A percentile compares a stretch with the other conserved stretches of the same genome.
Evolutionary conservation across 64 coral and sea anemone genomes (phyloP).

Genomic region (Pocillopora damicornis): DNA sequence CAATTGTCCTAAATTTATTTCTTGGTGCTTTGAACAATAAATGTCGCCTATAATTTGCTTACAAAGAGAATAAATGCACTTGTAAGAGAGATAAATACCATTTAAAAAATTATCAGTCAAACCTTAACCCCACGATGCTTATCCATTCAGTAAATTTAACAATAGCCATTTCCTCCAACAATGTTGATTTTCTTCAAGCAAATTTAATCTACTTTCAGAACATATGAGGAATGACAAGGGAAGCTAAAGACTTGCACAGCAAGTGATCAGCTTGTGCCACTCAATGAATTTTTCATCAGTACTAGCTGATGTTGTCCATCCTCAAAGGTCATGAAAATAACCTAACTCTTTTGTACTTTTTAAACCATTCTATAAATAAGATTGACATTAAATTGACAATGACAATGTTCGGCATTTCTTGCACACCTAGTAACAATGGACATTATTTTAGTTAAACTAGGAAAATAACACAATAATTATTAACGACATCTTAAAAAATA

Average conservation of each 20-base stretch:
- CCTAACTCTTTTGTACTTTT: background rate
- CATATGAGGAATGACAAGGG: background rate
- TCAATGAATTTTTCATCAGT: background rate
- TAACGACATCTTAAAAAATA: background rate
- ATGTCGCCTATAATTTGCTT: too few species aligned
- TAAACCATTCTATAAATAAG: slow-evolving; percentile 34
- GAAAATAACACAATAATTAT: background rate
- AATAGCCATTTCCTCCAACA: background rate
- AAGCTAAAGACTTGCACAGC: slow-evolving; percentile 12
- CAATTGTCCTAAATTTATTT: too few species aligned
- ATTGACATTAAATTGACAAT: background rate
- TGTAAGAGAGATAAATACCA: too few species aligned
- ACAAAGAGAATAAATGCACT: too few species aligned
- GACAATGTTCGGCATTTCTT: background rate
- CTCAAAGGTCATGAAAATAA: slow-evolving; percentile 5
- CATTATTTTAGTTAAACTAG: background rate
- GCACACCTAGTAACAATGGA: background rate
- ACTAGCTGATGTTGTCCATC: background rate
- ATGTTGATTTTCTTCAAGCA: background rate
- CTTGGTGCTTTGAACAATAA: too few species aligned
- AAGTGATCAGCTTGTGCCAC: background rate
- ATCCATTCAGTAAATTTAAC: too few species aligned
- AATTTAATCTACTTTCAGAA: background rate
- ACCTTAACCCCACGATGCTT: too few species aligned
- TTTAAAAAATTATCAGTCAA: too few species aligned